phyloP scores from a whole-genome alignment of 2,888 invertebrate species.

The Melipona bicolor region DNA sequence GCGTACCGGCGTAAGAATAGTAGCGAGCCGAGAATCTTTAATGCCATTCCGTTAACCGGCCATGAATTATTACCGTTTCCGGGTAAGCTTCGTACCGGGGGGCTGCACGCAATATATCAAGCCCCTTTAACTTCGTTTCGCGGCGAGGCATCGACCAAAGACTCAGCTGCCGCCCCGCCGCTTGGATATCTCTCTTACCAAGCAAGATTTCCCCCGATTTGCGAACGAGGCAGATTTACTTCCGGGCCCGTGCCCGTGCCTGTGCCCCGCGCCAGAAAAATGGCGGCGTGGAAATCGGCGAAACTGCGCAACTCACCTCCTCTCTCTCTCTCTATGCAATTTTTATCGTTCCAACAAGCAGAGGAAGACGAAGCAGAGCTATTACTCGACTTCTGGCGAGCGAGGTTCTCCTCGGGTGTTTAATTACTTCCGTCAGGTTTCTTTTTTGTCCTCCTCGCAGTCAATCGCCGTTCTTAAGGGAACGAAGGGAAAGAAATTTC shows the following conservation, averaged over 20 bases:
- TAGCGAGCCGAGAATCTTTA: slow-evolving; percentile 76
- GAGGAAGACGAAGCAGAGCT: slow-evolving; percentile 64
- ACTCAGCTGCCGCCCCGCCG: slow-evolving; percentile 42
- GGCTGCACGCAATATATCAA: slow-evolving; percentile 71
- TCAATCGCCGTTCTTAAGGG: slow-evolving; percentile 9
- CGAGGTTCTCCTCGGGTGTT: slow-evolving; percentile 46
- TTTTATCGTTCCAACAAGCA: slow-evolving; percentile 40
- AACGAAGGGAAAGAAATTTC: neutral
- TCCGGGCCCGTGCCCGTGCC: slow-evolving; percentile 36
- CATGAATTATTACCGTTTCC: slow-evolving; percentile 78
- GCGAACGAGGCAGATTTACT: slow-evolving; percentile 73
- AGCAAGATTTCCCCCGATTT: slow-evolving; percentile 62
- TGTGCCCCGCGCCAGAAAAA: slow-evolving; percentile 62
- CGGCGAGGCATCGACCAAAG: slow-evolving; percentile 61
- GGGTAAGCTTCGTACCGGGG: slow-evolving; percentile 67
- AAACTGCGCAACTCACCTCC: slow-evolving; percentile 18
- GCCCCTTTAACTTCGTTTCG: slow-evolving; percentile 69
- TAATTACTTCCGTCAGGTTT: slow-evolving; percentile 65
- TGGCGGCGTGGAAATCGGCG: slow-evolving; percentile 63
- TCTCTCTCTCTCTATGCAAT: slow-evolving; percentile 20
- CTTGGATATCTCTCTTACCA: slow-evolving; percentile 33
- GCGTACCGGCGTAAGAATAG: slow-evolving; percentile 59
- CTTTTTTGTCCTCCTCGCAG: neutral
- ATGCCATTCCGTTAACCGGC: slow-evolving; percentile 76
- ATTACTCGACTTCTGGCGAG: slow-evolving; percentile 65